These are phyloP conservation scores for Acrobeloides nanus DNA, from an alignment of 2,888 invertebrate genomes.

Conservation along the genomic window DNA sequence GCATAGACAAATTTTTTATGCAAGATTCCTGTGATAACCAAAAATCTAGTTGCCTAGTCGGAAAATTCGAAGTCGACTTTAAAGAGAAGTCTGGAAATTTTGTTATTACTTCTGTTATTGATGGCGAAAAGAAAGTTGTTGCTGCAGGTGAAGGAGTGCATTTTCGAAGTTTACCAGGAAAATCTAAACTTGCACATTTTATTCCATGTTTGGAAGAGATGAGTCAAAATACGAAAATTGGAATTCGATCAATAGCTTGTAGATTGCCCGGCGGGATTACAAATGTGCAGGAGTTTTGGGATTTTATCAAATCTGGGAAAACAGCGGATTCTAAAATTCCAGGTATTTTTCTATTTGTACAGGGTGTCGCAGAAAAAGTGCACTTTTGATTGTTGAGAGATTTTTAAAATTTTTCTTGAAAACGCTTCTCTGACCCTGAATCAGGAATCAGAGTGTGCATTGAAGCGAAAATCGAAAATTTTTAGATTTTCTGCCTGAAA, in stretches of 20 bases:
- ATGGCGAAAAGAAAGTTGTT: constrained; percentile 4
- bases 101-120: constrained; percentile 5
- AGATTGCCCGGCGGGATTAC: constrained; percentile 39
- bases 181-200: constrained; percentile 1
- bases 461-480: too few species aligned
- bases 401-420: too few species aligned
- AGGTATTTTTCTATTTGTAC: too few species aligned
- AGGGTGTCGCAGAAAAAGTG: too few species aligned
- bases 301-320: constrained; percentile 31
- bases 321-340: constrained; percentile 37
- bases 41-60: background rate
- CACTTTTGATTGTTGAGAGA: too few species aligned
- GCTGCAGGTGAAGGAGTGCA: background rate
- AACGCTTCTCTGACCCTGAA: too few species aligned
- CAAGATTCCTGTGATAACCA: background rate
- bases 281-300: constrained; percentile 37
- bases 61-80: constrained; percentile 3
- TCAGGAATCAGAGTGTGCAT: too few species aligned
- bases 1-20: constrained; percentile 4
- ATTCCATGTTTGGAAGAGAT: background rate
- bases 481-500: too few species aligned
- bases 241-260: constrained; percentile 36
- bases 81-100: constrained; percentile 14
- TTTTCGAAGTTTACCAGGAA: too few species aligned
- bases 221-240: constrained; percentile 5